phyloP scores from a whole-genome alignment of 2,113 vertebrate genomes.

The Epinephelus fuscoguttatus region DNA sequence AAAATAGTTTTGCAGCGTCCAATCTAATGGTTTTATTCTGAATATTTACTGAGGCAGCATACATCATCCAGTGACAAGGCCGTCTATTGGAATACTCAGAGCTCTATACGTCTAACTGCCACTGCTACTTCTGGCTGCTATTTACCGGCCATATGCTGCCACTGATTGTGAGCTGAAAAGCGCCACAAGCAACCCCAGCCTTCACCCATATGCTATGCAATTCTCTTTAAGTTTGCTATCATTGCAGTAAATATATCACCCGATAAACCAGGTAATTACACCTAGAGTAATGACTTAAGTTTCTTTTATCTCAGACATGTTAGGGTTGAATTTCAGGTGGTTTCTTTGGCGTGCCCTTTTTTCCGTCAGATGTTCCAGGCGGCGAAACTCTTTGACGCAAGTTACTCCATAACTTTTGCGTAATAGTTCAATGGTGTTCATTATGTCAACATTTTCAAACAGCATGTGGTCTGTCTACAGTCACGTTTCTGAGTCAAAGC shows the following conservation, averaged over 20 bases:
- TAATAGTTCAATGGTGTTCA: no score
- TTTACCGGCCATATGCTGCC: slow-evolving; percentile 25
- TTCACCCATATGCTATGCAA: slow-evolving; percentile 28
- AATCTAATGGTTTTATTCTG: neutral
- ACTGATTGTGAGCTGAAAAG: slow-evolving; percentile 26
- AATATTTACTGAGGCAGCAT: neutral
- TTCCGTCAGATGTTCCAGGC: no score
- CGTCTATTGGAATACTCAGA: neutral
- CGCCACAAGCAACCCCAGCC: slow-evolving; percentile 6
- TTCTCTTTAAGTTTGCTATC: slow-evolving; percentile 9
- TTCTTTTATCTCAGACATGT: no score
- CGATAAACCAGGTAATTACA: neutral
- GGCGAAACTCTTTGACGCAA: no score
- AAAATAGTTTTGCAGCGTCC: neutral
- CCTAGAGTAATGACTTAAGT: no score
- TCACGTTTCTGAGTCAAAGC: neutral
- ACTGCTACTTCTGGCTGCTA: neutral
- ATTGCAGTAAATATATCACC: slow-evolving; percentile 2
- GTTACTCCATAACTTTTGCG: no score
- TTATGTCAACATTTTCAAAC: neutral
- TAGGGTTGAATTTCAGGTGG: no score
- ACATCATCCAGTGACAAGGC: neutral
- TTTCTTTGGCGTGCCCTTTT: no score
- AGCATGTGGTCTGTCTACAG: neutral
- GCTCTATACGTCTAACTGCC: slow-evolving; percentile 20